These are phyloP conservation scores for Prosopocoilus inquinatus DNA, from an alignment of 2,888 invertebrate species.

Conservation along the genomic window DNA sequence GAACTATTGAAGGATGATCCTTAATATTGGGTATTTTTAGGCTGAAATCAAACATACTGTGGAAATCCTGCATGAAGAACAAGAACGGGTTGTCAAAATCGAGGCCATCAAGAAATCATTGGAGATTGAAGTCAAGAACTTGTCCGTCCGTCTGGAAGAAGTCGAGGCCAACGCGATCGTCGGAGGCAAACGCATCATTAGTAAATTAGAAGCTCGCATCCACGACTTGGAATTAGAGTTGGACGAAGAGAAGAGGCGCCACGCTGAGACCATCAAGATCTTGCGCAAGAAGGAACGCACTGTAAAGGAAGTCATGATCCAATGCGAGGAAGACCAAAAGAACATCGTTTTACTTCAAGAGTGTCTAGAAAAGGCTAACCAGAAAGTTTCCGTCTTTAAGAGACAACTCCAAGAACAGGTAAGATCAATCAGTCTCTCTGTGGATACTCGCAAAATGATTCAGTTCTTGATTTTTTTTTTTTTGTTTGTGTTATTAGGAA, in stretches of 20 bases:
- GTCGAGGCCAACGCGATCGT: slow-evolving; percentile 97
- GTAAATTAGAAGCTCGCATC: slow-evolving; percentile 93
- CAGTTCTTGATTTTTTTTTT: background rate
- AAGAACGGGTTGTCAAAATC: slow-evolving; percentile 94
- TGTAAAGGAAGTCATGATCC: slow-evolving; percentile 93
- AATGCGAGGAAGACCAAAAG: slow-evolving; percentile 96
- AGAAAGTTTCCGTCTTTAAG: slow-evolving; percentile 92
- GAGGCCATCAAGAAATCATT: slow-evolving; percentile 97
- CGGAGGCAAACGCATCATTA: slow-evolving; percentile 94
- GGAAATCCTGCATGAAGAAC: slow-evolving; percentile 92
- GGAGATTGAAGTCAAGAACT: slow-evolving; percentile 95
- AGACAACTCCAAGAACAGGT: slow-evolving; percentile 93
- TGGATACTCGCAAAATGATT: background rate
- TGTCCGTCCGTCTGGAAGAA: slow-evolving; percentile 90
- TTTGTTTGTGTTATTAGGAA: slow-evolving; percentile 59
- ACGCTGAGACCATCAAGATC: slow-evolving; percentile 96
- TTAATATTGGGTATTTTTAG: slow-evolving; percentile 46
- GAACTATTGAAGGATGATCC: background rate
- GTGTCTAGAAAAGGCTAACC: slow-evolving; percentile 78
- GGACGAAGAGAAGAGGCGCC: slow-evolving; percentile 96
- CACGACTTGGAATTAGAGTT: slow-evolving; percentile 92
- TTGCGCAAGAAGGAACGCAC: slow-evolving; percentile 97
- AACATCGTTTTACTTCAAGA: slow-evolving; percentile 91
- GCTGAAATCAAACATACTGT: slow-evolving; percentile 92
- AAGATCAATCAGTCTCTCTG: slow-evolving; percentile 20